phyloP scores from a whole-genome alignment of 2,113 vertebrate genomes.

The Rhizomys pruinosus region DNA sequence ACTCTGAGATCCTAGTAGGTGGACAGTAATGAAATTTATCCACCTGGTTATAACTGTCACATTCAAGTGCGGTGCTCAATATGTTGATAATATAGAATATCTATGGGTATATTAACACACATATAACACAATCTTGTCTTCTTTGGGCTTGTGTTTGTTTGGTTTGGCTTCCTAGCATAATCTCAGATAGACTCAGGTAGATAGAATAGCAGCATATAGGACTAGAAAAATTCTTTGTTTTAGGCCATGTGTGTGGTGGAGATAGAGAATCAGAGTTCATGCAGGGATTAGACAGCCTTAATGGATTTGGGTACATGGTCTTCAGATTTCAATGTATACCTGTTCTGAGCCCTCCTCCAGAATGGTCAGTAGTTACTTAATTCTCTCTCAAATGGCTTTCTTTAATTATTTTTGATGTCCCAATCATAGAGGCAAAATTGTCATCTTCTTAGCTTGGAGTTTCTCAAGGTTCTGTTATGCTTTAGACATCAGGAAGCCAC shows the following conservation, averaged over 20 bases:
- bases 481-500: neutral
- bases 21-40: neutral
- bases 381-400: neutral
- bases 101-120: neutral
- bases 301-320: neutral
- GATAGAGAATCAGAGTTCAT: neutral
- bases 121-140: neutral
- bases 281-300: neutral
- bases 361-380: neutral
- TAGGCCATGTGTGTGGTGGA: neutral
- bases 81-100: neutral
- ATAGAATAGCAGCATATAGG: neutral
- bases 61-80: neutral
- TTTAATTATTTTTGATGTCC: neutral
- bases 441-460: neutral
- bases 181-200: neutral
- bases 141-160: neutral
- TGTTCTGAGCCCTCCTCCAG: neutral
- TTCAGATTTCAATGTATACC: neutral
- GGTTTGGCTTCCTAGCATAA: neutral
- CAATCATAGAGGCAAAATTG: neutral
- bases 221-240: neutral
- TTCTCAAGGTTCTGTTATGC: neutral
- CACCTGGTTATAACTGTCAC: neutral
- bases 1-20: neutral